Evolutionary conservation across 2,113 vertebrate genomes (phyloP).

Genomic region (Sula dactylatra): DNA sequence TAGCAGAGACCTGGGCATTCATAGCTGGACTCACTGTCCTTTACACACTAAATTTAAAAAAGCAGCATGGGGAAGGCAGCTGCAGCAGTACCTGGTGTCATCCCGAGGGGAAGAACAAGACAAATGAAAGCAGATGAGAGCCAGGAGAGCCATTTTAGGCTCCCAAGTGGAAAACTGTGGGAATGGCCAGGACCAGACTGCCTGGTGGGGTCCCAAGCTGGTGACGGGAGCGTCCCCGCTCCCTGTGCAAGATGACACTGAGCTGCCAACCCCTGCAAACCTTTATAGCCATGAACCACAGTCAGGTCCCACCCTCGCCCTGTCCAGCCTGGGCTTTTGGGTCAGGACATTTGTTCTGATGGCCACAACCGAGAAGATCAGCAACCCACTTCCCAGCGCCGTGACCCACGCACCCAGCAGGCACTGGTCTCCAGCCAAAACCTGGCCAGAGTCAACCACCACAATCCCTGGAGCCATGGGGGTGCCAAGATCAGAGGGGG

Average conservation of each 20-base stretch:
- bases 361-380: background rate
- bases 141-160: background rate
- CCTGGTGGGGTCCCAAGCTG: background rate
- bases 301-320: background rate
- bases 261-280: background rate
- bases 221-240: background rate
- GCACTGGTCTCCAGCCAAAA: background rate
- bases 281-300: background rate
- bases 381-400: background rate
- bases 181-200: background rate
- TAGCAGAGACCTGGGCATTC: slow-evolving; percentile 63
- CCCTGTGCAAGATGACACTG: background rate
- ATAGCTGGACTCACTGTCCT: slow-evolving; percentile 61
- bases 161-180: background rate
- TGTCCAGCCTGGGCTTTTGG: background rate
- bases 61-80: slow-evolving; percentile 58
- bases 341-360: background rate
- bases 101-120: slow-evolving; percentile 32
- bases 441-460: background rate
- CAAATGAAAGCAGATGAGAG: slow-evolving; percentile 71
- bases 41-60: slow-evolving; percentile 58
- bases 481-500: background rate
- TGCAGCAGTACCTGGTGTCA: slow-evolving; percentile 71
- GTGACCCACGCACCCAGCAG: fast-evolving
- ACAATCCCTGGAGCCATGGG: background rate